These are phyloP conservation scores for Hozukius guyotensis DNA, from an alignment of 2,797 vertebrate genomes.

Conservation along the genomic window DNA sequence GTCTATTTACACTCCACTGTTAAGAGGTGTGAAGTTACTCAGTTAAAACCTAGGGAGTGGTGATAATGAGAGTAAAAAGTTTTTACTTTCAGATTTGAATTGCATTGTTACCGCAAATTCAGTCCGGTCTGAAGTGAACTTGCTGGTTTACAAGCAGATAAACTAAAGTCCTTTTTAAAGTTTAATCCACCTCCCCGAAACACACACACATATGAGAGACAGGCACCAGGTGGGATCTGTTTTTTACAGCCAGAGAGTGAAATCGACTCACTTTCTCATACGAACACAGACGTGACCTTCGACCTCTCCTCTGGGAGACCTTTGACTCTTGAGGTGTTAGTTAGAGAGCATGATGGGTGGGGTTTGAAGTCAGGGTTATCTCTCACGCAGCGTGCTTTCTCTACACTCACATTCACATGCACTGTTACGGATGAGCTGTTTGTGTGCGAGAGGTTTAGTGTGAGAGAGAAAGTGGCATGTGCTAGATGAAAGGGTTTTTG, in stretches of 20 bases:
- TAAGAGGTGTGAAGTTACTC: not conserved
- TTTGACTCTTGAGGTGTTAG: slow-evolving; percentile 36
- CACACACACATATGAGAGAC: not conserved
- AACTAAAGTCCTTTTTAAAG: not conserved
- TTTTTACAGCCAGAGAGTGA: slow-evolving; percentile 28
- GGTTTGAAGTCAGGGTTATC: slow-evolving; percentile 33
- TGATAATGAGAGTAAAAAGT: not conserved
- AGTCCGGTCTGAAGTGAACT: not conserved
- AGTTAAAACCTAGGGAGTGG: not conserved
- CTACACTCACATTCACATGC: not conserved
- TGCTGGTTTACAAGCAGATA: not conserved
- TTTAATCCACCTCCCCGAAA: not conserved
- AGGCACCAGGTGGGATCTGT: slow-evolving; percentile 32
- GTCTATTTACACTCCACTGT: not conserved
- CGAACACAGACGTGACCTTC: slow-evolving; percentile 37
- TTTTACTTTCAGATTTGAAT: not conserved
- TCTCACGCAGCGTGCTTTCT: not conserved
- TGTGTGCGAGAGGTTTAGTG: not conserved
- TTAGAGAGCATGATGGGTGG: slow-evolving; percentile 15
- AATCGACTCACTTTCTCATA: slow-evolving; percentile 37
- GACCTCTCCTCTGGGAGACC: slow-evolving; percentile 24
- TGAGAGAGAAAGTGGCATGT: not conserved
- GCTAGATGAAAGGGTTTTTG: slow-evolving; percentile 2
- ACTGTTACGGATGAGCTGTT: not conserved
- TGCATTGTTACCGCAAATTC: not conserved